Evolutionary conservation across 2,888 invertebrate genomes (phyloP), one percentile per base, ranked within the genome.

Genomic region (Antheraea assamensis): DNA sequence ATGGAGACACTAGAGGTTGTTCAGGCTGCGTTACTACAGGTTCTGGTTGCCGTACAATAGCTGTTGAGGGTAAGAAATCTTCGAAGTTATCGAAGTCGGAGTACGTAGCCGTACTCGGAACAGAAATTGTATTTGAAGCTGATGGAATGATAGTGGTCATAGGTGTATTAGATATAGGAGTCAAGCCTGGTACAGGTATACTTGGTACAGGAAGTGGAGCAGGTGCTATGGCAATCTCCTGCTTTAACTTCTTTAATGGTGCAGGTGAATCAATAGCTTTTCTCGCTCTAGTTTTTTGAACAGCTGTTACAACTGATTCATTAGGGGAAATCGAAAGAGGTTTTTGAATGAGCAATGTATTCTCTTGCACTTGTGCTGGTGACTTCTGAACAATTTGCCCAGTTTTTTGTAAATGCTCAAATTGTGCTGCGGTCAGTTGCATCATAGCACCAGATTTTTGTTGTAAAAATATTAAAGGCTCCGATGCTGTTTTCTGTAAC

Each of bases 371-470:
- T 1, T 87, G 81, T n/a, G 85, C 68, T 2, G 87, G 75, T 2
- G 87, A 79, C 80, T 91, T 93, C 73, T 92, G 91, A 61, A 95
- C 87, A 42, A 95, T 91, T 82, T 95, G 94, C 0, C 95, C 95
- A 0, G 94, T 94, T 74, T 92, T 85, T 78, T 95, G 93, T 76
- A 95, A 82, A 80, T 95, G 94, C 78, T 95, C 94, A 78, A 95
- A 95, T 81, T 95, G 94, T n/a, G 94, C 92, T 13, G 93, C 87
- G 10, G 95, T 95, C 68, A 95, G 83, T 77, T 94, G 95, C 88
- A 95, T 91, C 3, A 95, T 91, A 4, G 93, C 84, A 24, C 95
- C 94, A n/a, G 93, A 92, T 81, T 94, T 94, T 76, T 94, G 93
- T 83, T 94, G 92, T 70, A 93, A 81, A 76, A 94, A 90, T 85